Conservation (phyloP, 2,113 vertebrate genomes). For the Tylochromis polylepis region DNA sequence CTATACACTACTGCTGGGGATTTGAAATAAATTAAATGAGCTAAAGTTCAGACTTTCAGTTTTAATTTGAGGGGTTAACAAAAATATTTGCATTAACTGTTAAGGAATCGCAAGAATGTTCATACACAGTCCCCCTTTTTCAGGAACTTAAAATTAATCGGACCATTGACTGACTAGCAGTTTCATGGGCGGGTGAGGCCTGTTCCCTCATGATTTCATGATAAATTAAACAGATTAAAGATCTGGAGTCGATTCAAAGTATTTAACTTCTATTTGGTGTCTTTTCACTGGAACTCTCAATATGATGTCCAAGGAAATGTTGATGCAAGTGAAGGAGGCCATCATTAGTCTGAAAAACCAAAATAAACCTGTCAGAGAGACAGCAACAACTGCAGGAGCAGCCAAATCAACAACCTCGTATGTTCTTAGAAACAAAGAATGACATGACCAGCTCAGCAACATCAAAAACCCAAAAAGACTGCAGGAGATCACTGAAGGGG, state of each 20-base stretch:
- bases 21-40: not conserved
- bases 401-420: not conserved
- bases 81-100: not conserved
- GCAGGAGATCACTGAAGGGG: not conserved
- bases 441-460: no score
- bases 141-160: not conserved
- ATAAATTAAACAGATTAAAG: not conserved
- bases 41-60: not conserved
- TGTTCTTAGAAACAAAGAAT: not conserved
- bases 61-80: not conserved
- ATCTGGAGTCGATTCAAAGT: not conserved
- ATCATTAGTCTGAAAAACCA: not conserved
- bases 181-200: not conserved
- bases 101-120: not conserved
- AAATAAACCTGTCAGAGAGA: not conserved
- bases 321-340: not conserved
- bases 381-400: not conserved
- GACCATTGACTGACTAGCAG: not conserved
- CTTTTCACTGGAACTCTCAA: not conserved
- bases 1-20: not conserved
- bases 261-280: not conserved
- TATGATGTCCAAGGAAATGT: not conserved
- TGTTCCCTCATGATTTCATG: not conserved
- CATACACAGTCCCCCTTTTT: not conserved
- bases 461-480: not conserved